phyloP scores from a whole-genome alignment of 2,888 invertebrate genomes.

The Hedychridium roseum region DNA sequence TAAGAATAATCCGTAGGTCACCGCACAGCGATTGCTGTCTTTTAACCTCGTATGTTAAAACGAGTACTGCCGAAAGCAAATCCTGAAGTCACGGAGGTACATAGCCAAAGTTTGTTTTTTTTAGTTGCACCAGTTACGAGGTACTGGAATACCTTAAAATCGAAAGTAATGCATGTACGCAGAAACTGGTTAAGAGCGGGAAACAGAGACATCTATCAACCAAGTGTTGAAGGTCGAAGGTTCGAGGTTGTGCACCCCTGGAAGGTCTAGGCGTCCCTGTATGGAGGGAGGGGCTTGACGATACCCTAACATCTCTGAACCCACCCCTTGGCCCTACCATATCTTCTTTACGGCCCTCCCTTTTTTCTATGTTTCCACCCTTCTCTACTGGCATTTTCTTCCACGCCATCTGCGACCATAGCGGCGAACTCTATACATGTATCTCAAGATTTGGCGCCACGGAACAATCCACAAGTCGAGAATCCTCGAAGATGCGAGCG shows the following conservation, averaged over 20 bases:
- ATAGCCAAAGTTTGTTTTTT: too few relatives aligned
- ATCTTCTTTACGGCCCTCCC: conserved; percentile 38
- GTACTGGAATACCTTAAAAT: too few relatives aligned
- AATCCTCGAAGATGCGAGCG: too few relatives aligned
- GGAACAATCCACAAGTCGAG: background rate
- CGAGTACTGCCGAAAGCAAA: too few relatives aligned
- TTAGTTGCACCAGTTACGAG: too few relatives aligned
- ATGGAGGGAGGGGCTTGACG: conserved; percentile 49
- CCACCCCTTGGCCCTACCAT: conserved; percentile 46
- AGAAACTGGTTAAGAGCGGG: too few relatives aligned
- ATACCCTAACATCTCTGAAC: conserved; percentile 39
- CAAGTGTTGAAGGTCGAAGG: conserved; percentile 37
- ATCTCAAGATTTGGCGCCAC: too few relatives aligned
- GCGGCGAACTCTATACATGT: conserved; percentile 12
- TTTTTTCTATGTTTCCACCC: conserved; percentile 39
- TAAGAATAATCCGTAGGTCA: too few relatives aligned
- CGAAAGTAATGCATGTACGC: too few relatives aligned
- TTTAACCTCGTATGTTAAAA: too few relatives aligned
- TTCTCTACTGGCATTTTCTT: conserved; percentile 40
- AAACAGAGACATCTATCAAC: conserved; percentile 52
- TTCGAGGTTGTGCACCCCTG: conserved; percentile 53
- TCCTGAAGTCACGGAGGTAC: too few relatives aligned
- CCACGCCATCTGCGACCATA: conserved; percentile 39
- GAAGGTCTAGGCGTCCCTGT: conserved; percentile 36
- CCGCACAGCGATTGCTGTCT: too few relatives aligned